Base-by-base conservation (phyloP, 2,797 vertebrate genomes). In the Typhlichthys eigenmanni region DNA sequence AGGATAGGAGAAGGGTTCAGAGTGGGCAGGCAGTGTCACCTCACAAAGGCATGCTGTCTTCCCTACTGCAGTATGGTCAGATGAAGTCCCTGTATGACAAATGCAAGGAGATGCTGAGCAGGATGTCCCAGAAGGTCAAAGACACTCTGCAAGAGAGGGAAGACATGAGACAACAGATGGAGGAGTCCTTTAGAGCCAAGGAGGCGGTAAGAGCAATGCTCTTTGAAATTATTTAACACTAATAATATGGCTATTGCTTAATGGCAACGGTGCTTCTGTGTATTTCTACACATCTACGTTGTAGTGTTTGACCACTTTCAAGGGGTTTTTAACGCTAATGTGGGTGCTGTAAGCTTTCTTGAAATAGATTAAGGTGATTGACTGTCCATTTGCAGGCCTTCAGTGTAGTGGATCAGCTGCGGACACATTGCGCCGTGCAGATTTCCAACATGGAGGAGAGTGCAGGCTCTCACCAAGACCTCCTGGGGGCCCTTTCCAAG, bases 401-500 rank as follows among this genome's bases (percentile, higher is more conserved):
- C 58, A 69, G 48, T 82, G 93, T 77, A 24, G 75, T 93, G 46
- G 91, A 95, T 38, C 91, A 92, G 72, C 87, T 97, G 68, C 90
- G 93, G 68, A 82, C 60, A 13, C 93, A 93, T 0, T 90, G 90
- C 73, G 85, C 90, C 0, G 56, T 78, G 59, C 91, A 89, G 70
- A 92, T 97, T 56, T 80, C 89, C 0, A 81, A 88, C 45, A 82
- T 95, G 0, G 84, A 95, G 69, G 87, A 87, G 71, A 89, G 88
- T 65, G 58, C 94, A 51, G 91, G 90, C 3, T 93, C 92, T 62
- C 89, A 94, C 62, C 77, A 67, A 64, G 80, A 93, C 51, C 91
- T 98, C 68, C 78, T 87, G 58, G 71, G 13, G 0, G 86, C 92
- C 32, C 87, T 98, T 7, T 80, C 72, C 3, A 81, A 82, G 4